Percentiles rank a stretch among this genome's conserved stretches.
Evolutionary conservation across 1,140 invertebrate genomes (phyloP).

Genomic region (Philopotamus ludificatus): DNA sequence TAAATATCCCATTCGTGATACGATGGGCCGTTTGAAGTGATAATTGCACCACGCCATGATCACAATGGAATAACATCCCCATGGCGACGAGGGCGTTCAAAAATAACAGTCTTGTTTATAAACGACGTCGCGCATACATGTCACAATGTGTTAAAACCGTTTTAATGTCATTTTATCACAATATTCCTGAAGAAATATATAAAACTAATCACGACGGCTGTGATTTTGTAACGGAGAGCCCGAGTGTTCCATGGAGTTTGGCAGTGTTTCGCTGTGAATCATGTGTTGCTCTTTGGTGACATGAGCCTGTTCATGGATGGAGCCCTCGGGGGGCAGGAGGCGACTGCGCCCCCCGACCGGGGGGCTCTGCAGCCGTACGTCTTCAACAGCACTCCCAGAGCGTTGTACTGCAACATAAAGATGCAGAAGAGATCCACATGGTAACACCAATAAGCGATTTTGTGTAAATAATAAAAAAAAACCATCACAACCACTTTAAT

Average conservation of each 20-base stretch:
- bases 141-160: background rate
- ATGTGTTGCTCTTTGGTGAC: background rate
- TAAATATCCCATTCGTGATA: too few species aligned
- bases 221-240: background rate
- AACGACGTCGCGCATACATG: slow-evolving; percentile 5
- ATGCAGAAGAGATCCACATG: slow-evolving; percentile 50
- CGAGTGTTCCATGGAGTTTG: background rate
- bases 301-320: slow-evolving; percentile 8
- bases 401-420: slow-evolving; percentile 54
- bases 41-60: background rate
- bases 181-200: background rate
- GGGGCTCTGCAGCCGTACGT: slow-evolving; percentile 46
- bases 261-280: background rate
- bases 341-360: background rate
- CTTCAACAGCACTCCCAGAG: slow-evolving; percentile 52
- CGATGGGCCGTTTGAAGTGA: too few species aligned
- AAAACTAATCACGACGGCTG: background rate
- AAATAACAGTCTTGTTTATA: slow-evolving; percentile 31
- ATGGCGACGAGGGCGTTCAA: slow-evolving; percentile 25
- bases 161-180: background rate
- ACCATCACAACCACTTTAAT: too few species aligned
- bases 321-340: background rate
- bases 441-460: slow-evolving; percentile 42
- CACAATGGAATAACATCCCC: background rate
- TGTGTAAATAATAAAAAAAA: background rate